Evolutionary conservation across 1,140 invertebrate genomes (phyloP), one percentile per base, ranked within the genome.

Genomic region (Xylocopa sonorina): DNA sequence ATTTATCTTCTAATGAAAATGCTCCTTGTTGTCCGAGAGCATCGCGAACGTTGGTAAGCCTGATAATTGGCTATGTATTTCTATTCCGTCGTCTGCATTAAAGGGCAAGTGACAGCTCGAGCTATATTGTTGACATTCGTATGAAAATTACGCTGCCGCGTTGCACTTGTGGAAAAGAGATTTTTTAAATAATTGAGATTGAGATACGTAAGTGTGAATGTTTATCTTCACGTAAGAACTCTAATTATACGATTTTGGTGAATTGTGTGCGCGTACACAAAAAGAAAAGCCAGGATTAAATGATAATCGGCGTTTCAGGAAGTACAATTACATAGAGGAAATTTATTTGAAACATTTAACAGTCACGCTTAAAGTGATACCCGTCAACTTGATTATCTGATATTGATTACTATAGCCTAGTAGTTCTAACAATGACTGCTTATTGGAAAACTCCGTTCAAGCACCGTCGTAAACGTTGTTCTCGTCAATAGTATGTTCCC

Each of bases 21-120:
- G 72, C 62, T 21, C 72, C 72, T 79, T 62, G 18, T 18, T 7
- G 29, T 3, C 3, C 3, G 32, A 46, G 24, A 27, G 21, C 1
- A 41, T 64, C 10, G 14, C 16, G 14, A 38, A 51, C 6, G 81
- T 85, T 85, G 77, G 83, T 50, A 72, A 27, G 29, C 66, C 67
- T 85, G 83, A 6, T 66, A 48, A 60, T 53, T 34, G 58, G 29
- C 57, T 63, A 82, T 84, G 77, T 82, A 74, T 82, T 73, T 71
- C 72, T 64, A 76, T 78, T 64, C 73, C 78, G 81, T 85, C 86
- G 85, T 87, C 87, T 90, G 88, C 88, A 86, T 86, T 79, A 80
- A 84, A 78, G 80, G 69, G 80, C 82, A 84, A 88, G 80, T 90
- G 89, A 90, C 89, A 90, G 88, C 75, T 90, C 85, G 57, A 76